A percentile compares a stretch with the other conserved stretches of the same genome.
These are phyloP conservation scores for Bicyclus anynana DNA, from an alignment of 1,140 invertebrate species.

Conservation along the genomic window DNA sequence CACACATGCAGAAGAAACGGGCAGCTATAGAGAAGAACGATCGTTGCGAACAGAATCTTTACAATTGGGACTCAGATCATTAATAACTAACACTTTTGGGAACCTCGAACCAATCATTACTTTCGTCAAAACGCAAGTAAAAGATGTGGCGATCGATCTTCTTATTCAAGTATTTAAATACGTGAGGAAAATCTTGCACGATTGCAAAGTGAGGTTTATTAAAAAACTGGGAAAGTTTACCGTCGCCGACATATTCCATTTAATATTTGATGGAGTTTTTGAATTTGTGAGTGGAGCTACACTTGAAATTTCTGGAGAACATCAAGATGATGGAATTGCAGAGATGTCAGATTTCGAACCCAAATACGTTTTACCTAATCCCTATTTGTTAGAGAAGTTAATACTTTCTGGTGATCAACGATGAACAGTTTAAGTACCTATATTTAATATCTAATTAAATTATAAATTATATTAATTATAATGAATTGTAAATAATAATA, in stretches of 20 bases:
- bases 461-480: not conserved
- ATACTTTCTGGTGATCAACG: constrained; percentile 5
- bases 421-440: no score
- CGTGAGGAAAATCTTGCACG: constrained; percentile 22
- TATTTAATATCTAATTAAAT: no score
- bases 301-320: not conserved
- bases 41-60: not conserved
- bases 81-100: constrained; percentile 16
- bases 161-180: constrained; percentile 28
- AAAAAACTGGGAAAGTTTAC: constrained; percentile 40
- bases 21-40: not conserved
- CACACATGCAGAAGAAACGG: constrained; percentile 4
- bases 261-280: constrained; percentile 38
- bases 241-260: constrained; percentile 35
- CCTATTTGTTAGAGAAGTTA: constrained; percentile 14
- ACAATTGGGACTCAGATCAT: constrained; percentile 8
- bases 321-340: not conserved
- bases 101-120: constrained; percentile 22
- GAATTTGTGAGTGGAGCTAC: constrained; percentile 30
- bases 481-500: not conserved
- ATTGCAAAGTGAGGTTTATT: constrained; percentile 39
- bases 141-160: constrained; percentile 38
- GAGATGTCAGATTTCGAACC: not conserved
- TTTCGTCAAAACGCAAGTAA: constrained; percentile 40
- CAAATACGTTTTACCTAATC: constrained; percentile 4